Percentiles rank a stretch among this genome's conserved stretches.
Conservation (phyloP, 2,113 vertebrate species). For the Perccottus glenii region DNA sequence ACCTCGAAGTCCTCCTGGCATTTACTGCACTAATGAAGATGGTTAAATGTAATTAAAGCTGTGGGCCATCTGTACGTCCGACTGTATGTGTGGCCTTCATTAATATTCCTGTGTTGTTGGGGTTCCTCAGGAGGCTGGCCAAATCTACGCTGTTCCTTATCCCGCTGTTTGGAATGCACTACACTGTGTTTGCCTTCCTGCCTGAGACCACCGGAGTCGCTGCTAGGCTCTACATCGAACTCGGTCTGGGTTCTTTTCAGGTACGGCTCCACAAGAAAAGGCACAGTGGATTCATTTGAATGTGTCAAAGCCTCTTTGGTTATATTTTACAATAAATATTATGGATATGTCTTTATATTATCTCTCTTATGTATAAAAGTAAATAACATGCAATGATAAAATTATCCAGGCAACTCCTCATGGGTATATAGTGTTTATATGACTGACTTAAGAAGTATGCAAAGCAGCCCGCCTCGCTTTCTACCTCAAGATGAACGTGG, state of each 20-base stretch:
- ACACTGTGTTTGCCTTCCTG: constrained; percentile 92
- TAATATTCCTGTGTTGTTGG: constrained; percentile 6
- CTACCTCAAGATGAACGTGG: too few species aligned
- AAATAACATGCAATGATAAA: too few species aligned
- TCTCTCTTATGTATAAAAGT: neutral
- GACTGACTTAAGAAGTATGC: too few species aligned
- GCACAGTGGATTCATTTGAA: neutral
- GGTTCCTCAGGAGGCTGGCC: constrained; percentile 86
- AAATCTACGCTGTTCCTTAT: constrained; percentile 96
- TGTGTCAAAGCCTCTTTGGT: too few species aligned
- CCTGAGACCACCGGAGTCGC: constrained; percentile 86
- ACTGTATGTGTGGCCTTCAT: constrained; percentile 2
- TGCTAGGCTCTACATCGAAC: constrained; percentile 90
- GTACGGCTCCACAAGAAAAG: constrained; percentile 64
- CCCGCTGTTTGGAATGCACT: constrained; percentile 94
- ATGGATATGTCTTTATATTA: neutral
- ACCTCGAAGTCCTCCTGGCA: neutral
- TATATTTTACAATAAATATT: neutral
- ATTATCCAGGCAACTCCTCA: too few species aligned
- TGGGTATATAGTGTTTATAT: too few species aligned
- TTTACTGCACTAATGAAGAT: constrained; percentile 4
- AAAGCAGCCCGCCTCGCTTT: too few species aligned
- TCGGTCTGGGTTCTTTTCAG: constrained; percentile 96
- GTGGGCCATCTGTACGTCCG: neutral
- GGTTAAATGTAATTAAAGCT: neutral